Conservation (phyloP, 2,113 vertebrate genomes). For the Stercorarius parasiticus region DNA sequence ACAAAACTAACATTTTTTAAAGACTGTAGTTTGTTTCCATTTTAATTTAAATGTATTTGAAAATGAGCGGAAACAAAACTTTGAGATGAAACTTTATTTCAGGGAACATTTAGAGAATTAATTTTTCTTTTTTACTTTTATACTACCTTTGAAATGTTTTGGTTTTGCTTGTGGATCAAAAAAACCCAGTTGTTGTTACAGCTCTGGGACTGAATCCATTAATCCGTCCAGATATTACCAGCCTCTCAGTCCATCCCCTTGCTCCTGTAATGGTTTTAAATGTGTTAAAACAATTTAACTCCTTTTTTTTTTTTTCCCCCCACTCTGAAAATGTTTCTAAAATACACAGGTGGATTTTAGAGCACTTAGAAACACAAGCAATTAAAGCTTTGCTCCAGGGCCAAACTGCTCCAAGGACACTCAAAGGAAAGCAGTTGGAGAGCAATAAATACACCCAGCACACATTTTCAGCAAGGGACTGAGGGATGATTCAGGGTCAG, state of each 20-base stretch:
- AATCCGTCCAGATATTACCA: not conserved
- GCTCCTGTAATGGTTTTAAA: not conserved
- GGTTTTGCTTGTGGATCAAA: not conserved
- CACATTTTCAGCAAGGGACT: not conserved
- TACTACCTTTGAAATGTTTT: not conserved
- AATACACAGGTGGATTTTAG: constrained; percentile 28
- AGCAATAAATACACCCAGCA: not conserved
- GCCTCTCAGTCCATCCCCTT: not conserved
- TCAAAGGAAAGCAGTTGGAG: not conserved
- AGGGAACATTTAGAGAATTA: not conserved
- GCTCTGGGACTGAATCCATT: not conserved
- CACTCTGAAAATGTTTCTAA: not conserved
- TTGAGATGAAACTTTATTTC: not conserved
- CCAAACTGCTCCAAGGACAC: not conserved
- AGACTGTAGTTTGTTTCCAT: not conserved
- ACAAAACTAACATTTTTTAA: not conserved
- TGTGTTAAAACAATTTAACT: constrained; percentile 7
- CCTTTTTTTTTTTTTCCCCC: not conserved
- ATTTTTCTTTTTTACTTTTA: not conserved
- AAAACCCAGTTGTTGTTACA: not conserved
- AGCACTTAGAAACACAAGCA: constrained; percentile 24
- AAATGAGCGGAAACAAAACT: not conserved
- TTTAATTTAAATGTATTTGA: not conserved
- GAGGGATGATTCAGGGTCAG: not conserved
- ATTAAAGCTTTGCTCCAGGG: constrained; percentile 32